Percentiles rank a stretch among this genome's conserved stretches.
Conservation (phyloP, 2,888 invertebrate genomes). For the Agrilus mali region DNA sequence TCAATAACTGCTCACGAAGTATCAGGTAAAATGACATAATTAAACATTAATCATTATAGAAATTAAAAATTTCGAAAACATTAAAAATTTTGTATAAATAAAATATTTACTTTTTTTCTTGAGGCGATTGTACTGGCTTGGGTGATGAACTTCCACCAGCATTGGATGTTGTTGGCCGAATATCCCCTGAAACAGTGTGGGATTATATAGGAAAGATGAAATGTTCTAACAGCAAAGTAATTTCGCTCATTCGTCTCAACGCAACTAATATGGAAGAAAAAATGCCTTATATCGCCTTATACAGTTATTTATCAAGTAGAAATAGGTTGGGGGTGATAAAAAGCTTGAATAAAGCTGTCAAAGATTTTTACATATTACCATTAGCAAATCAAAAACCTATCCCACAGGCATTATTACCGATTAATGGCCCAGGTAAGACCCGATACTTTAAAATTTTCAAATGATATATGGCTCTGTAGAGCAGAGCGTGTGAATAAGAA, state of each 20-base stretch:
- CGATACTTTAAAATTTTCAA: neutral
- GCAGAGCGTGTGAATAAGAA: no score
- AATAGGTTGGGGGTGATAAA: constrained; percentile 77
- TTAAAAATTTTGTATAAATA: neutral
- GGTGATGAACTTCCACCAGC: constrained; percentile 63
- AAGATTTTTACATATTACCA: constrained; percentile 90
- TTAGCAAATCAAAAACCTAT: constrained; percentile 60
- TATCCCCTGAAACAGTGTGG: constrained; percentile 82
- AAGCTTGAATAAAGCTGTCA: constrained; percentile 64
- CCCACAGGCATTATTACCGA: constrained; percentile 54
- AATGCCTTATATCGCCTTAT: constrained; percentile 71
- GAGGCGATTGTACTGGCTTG: constrained; percentile 53
- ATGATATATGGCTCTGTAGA: neutral
- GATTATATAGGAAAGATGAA: constrained; percentile 88
- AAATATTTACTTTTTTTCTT: constrained; percentile 21
- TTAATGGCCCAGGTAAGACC: constrained; percentile 54
- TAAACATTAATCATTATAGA: neutral
- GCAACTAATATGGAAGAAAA: constrained; percentile 75
- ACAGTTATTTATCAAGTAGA: constrained; percentile 77
- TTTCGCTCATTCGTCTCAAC: constrained; percentile 67
- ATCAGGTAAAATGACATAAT: constrained; percentile 23
- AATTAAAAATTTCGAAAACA: neutral
- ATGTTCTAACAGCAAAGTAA: constrained; percentile 75
- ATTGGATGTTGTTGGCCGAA: constrained; percentile 82
- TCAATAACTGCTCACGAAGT: constrained; percentile 72